Percentiles rank a stretch among this genome's conserved stretches.
Conservation (phyloP, 2,888 invertebrate species). For the Lymantria monacha region DNA sequence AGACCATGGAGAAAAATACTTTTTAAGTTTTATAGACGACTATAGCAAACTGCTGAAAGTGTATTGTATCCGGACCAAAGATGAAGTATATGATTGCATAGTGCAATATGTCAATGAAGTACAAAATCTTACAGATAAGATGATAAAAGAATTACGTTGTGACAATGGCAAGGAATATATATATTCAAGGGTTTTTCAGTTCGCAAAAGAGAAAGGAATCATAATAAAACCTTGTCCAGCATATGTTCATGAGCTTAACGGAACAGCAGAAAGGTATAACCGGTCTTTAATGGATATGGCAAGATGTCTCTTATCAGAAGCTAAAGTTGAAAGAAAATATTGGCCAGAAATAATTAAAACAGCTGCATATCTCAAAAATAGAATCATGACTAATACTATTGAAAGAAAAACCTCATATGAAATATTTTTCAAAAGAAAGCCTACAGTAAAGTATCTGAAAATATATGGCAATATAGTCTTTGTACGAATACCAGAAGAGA, state of each 20-base stretch:
- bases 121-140: slow-evolving; percentile 1
- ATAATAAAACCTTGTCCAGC: slow-evolving; percentile 29
- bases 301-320: slow-evolving; percentile 21
- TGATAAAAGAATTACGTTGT: slow-evolving; percentile 1
- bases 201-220: slow-evolving; percentile 2
- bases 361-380: slow-evolving; percentile 33
- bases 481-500: slow-evolving; percentile 3
- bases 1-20: slow-evolving; percentile 19
- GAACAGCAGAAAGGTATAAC: slow-evolving; percentile 32
- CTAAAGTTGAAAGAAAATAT: slow-evolving; percentile 26
- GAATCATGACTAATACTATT: slow-evolving; percentile 35
- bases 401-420: slow-evolving; percentile 37
- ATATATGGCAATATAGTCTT: slow-evolving; percentile 30
- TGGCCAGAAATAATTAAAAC: slow-evolving; percentile 35
- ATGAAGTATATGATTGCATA: background rate
- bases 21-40: slow-evolving; percentile 25
- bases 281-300: slow-evolving; percentile 26
- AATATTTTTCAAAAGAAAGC: slow-evolving; percentile 19
- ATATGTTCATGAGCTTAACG: slow-evolving; percentile 37
- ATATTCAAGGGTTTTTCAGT: slow-evolving; percentile 1
- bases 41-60: slow-evolving; percentile 11
- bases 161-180: slow-evolving; percentile 26
- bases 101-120: slow-evolving; percentile 1
- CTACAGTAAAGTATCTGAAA: slow-evolving; percentile 27
- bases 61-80: background rate